A percentile compares a stretch with the other conserved stretches of the same genome.
These are phyloP conservation scores for Drosophila sechellia DNA, from an alignment of 1,140 invertebrate species.

Conservation along the genomic window DNA sequence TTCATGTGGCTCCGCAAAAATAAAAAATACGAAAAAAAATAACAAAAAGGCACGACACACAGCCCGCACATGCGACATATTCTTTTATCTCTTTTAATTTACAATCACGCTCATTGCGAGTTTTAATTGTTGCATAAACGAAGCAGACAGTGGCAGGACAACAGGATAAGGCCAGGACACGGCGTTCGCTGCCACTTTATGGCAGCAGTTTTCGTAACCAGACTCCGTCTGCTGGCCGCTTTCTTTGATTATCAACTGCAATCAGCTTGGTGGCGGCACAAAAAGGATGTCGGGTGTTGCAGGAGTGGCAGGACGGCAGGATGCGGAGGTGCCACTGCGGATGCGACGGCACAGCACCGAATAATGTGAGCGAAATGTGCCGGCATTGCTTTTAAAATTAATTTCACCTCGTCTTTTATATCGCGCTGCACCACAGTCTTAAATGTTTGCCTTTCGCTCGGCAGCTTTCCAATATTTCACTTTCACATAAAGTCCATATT, in stretches of 20 bases:
- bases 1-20: conserved; percentile 32
- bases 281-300: neutral
- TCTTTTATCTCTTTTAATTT: conserved; percentile 77
- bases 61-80: conserved; percentile 54
- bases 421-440: neutral
- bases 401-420: neutral
- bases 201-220: conserved; percentile 8
- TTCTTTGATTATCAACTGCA: conserved; percentile 68
- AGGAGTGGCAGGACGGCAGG: neutral
- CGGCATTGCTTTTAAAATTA: conserved; percentile 25
- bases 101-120: conserved; percentile 70
- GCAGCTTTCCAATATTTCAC: neutral
- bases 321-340: neutral
- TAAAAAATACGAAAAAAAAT: neutral
- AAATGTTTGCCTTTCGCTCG: neutral
- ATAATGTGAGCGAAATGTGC: conserved; percentile 13
- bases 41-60: neutral
- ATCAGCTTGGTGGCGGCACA: conserved; percentile 27
- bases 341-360: neutral
- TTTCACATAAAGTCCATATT: neutral
- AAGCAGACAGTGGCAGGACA: conserved; percentile 41
- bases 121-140: conserved; percentile 78
- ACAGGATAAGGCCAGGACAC: neutral
- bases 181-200: conserved; percentile 14
- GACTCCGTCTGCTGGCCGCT: conserved; percentile 1